Conservation (phyloP, 2,113 vertebrate genomes). For the Corynorhinus townsendii region DNA sequence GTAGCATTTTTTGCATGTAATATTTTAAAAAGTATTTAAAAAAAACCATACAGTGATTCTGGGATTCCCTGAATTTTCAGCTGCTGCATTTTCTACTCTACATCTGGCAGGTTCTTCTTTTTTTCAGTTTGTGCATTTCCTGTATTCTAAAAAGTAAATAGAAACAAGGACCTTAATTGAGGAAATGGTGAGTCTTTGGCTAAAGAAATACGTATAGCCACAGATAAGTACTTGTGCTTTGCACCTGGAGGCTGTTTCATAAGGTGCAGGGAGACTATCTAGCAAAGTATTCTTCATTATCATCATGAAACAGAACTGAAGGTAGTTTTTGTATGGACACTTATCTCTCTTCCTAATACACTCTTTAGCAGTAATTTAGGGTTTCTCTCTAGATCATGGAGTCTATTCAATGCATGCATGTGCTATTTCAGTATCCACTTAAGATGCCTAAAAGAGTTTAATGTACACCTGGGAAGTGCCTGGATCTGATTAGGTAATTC, state of each 20-base stretch:
- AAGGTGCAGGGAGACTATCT: background rate
- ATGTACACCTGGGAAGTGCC: background rate
- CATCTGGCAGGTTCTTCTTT: constrained; percentile 47
- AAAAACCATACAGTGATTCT: constrained; percentile 53
- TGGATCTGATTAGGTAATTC: constrained; percentile 18
- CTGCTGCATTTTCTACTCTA: constrained; percentile 60
- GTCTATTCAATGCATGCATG: background rate
- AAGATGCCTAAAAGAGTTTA: background rate
- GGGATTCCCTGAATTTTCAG: constrained; percentile 58
- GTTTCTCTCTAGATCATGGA: background rate
- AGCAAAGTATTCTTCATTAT: background rate
- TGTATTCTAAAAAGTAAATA: constrained; percentile 71
- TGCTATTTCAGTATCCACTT: background rate
- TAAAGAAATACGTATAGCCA: constrained; percentile 20
- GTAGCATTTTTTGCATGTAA: background rate
- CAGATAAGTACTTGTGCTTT: constrained; percentile 36
- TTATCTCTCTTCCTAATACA: background rate
- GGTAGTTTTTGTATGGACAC: background rate
- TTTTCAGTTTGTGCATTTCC: constrained; percentile 68
- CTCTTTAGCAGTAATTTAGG: background rate
- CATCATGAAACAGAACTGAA: background rate
- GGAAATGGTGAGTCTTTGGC: constrained; percentile 39
- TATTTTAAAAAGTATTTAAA: constrained; percentile 44
- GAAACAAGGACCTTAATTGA: constrained; percentile 58
- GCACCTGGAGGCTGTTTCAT: background rate